Base-by-base conservation (phyloP, 2,797 vertebrate genomes). In the Acipenser transmontanus region DNA sequence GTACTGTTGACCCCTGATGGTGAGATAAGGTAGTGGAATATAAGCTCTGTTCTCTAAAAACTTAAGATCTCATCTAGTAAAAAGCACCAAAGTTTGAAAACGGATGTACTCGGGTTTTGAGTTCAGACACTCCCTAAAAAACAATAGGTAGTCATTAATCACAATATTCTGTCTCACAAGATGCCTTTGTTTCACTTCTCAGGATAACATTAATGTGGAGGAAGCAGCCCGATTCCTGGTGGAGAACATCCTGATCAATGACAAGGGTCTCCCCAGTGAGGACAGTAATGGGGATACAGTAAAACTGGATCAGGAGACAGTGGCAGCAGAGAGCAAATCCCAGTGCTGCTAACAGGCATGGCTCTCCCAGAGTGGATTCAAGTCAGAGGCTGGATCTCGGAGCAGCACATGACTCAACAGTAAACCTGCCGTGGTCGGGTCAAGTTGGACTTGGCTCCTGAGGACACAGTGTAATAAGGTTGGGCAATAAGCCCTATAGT, bases 171-270 rank as follows among this genome's bases (percentile, higher is more conserved):
- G 13, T 57, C 49, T 47, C 20, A 6, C 63, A 48, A 48, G 7
- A 47, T 71, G 14, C 64, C 51, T 57, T 61, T 67, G 65, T 64
- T 34, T 69, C 11, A 2, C 65, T 73, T 78, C 68, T 49, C 73
- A 99, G 97, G 96, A 99, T 77, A 97, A 99, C 78, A 88, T 98
- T 77, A 98, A 99, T 51, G 95, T 99, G 64, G 96, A 99, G 0
- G 96, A 98, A 75, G 97, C 97, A 0, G 90, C 95, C n/a, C 91
- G 88, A 59, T 98, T 97, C 85, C 85, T 99, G 81, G 96, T 99
- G 79, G 94, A 95, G 79, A 94, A 94, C 70, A 96, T 99, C 76
- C 90, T 99, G 73, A 80, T 85, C 11, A 97, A 94, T 47, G 91
- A 93, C 75, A 94, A 93, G 84, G 87, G 83, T 70, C 88, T 95